Evolutionary conservation across 2,797 vertebrate species (phyloP).

Genomic region (Pseudomugil gertrudae): DNA sequence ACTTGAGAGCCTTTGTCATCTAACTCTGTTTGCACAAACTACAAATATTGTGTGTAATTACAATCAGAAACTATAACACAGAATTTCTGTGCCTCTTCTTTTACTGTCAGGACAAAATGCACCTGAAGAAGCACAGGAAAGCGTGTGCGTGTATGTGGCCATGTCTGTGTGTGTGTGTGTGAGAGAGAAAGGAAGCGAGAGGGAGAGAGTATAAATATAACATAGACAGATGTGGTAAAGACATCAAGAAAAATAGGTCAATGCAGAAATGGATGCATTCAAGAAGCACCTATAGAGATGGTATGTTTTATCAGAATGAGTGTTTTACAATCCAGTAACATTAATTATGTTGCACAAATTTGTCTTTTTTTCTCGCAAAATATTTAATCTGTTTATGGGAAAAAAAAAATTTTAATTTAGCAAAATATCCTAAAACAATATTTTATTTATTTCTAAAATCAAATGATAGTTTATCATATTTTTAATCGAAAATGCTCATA

Average conservation of each 20-base stretch:
- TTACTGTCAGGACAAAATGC: background rate
- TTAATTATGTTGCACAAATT: no score
- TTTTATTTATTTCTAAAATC: no score
- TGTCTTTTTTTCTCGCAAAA: no score
- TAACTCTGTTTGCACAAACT: constrained; percentile 12
- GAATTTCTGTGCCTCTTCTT: background rate
- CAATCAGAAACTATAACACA: background rate
- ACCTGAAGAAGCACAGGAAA: background rate
- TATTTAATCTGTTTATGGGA: no score
- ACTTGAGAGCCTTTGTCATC: background rate
- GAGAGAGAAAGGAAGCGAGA: no score
- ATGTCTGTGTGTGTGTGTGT: background rate
- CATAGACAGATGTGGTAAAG: background rate
- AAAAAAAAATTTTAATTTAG: no score
- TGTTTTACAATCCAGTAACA: background rate
- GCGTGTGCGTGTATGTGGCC: background rate
- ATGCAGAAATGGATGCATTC: background rate
- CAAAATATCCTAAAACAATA: no score
- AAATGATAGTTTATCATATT: no score
- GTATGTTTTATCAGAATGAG: no score
- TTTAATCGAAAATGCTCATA: no score
- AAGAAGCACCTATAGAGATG: no score
- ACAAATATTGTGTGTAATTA: background rate
- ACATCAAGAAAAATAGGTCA: background rate
- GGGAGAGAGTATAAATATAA: background rate